Evolutionary conservation across 1,140 invertebrate species (phyloP).

Genomic region (Nilaparvata lugens): DNA sequence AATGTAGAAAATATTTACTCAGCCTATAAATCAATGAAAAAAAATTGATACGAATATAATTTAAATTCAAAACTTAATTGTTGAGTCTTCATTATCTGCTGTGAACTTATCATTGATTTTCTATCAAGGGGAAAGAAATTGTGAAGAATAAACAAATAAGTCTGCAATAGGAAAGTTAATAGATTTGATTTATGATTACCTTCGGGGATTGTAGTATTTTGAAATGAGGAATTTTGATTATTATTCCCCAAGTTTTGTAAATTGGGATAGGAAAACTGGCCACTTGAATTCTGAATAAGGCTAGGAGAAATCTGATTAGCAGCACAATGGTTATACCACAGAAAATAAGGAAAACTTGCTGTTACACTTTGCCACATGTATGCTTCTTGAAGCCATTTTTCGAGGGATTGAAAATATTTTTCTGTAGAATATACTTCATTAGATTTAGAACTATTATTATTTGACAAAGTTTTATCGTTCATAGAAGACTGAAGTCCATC

Average conservation of each 20-base stretch:
- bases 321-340: slow-evolving; percentile 35
- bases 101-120: too few relatives aligned
- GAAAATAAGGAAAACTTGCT: slow-evolving; percentile 38
- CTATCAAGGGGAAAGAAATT: too few relatives aligned
- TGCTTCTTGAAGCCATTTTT: slow-evolving; percentile 42
- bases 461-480: too few relatives aligned
- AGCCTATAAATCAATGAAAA: too few relatives aligned
- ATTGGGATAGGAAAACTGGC: background rate
- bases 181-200: background rate
- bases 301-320: slow-evolving; percentile 2
- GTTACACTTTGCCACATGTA: slow-evolving; percentile 42
- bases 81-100: too few relatives aligned
- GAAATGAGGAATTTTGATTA: background rate
- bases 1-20: too few relatives aligned
- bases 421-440: slow-evolving; percentile 3
- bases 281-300: background rate
- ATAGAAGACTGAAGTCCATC: too few relatives aligned
- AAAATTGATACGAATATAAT: too few relatives aligned
- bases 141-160: too few relatives aligned
- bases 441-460: too few relatives aligned
- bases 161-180: background rate
- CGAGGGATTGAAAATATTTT: slow-evolving; percentile 41
- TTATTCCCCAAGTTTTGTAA: background rate
- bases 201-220: background rate
- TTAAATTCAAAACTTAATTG: too few relatives aligned